Percentiles rank a stretch among this genome's conserved stretches.
phyloP scores from a whole-genome alignment of 2,888 invertebrate genomes.

The Hedya salicella region DNA sequence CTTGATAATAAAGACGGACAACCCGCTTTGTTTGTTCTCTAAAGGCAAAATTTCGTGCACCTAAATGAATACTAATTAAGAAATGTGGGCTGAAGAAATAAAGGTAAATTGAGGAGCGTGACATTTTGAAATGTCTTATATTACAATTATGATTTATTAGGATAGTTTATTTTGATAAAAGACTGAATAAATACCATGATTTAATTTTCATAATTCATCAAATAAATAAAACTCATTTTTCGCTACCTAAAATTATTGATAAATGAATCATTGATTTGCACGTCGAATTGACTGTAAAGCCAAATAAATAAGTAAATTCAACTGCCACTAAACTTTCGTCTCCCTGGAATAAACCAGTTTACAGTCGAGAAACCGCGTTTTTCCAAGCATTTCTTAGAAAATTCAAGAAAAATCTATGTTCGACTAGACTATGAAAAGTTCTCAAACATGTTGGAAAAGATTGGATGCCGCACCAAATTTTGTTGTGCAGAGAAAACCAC shows the following conservation, averaged over 20 bases:
- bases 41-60: slow-evolving; percentile 75
- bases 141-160: slow-evolving; percentile 57
- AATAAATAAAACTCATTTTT: no score
- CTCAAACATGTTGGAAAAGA: neutral
- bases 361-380: slow-evolving; percentile 1
- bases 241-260: no score
- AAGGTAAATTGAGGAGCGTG: slow-evolving; percentile 63
- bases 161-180: slow-evolving; percentile 41
- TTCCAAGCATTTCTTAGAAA: neutral
- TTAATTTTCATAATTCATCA: neutral
- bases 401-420: neutral
- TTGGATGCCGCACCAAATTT: neutral
- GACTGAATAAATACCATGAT: neutral
- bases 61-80: slow-evolving; percentile 75
- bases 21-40: slow-evolving; percentile 74
- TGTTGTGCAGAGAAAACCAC: neutral
- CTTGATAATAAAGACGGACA: slow-evolving; percentile 80
- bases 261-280: neutral
- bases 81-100: slow-evolving; percentile 69
- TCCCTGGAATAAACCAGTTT: neutral
- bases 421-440: neutral
- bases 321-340: neutral
- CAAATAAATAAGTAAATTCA: slow-evolving; percentile 1
- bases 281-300: neutral
- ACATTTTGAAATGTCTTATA: slow-evolving; percentile 58